These are phyloP conservation scores for Lycocorax pyrrhopterus DNA, from an alignment of 2,113 vertebrate species.

Conservation along the genomic window DNA sequence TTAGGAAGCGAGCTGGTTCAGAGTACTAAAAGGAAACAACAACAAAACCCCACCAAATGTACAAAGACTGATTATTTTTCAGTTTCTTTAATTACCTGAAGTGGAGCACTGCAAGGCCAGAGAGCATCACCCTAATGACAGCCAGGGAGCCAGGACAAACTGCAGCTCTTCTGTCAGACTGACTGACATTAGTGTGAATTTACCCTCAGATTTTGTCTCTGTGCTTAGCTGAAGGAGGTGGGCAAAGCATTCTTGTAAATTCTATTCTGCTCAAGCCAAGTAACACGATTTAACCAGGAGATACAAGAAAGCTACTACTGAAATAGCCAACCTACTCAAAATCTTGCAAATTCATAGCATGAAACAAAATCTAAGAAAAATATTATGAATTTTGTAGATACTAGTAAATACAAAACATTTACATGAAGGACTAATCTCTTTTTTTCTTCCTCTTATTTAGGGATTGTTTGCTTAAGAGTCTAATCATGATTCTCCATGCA, in stretches of 20 bases:
- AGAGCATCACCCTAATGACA: background rate
- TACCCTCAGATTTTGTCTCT: background rate
- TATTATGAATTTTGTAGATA: background rate
- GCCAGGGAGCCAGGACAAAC: background rate
- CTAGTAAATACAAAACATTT: background rate
- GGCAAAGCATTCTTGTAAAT: background rate
- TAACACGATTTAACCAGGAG: background rate
- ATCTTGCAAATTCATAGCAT: background rate
- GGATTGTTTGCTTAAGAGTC: background rate
- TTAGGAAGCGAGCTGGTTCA: background rate
- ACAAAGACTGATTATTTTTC: background rate
- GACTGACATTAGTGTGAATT: background rate
- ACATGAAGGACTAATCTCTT: background rate
- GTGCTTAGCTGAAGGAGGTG: background rate
- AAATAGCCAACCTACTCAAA: background rate
- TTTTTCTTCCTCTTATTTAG: background rate
- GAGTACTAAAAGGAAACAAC: background rate
- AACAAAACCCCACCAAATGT: background rate
- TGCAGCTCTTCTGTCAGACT: background rate
- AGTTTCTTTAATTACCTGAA: background rate
- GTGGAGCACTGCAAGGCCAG: background rate
- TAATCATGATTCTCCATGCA: rapidly evolving
- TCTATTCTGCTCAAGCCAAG: background rate
- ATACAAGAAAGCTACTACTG: background rate
- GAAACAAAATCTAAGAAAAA: background rate